phyloP scores from a whole-genome alignment of 2,888 invertebrate genomes.

The Stenoptilia bipunctidactyla region DNA sequence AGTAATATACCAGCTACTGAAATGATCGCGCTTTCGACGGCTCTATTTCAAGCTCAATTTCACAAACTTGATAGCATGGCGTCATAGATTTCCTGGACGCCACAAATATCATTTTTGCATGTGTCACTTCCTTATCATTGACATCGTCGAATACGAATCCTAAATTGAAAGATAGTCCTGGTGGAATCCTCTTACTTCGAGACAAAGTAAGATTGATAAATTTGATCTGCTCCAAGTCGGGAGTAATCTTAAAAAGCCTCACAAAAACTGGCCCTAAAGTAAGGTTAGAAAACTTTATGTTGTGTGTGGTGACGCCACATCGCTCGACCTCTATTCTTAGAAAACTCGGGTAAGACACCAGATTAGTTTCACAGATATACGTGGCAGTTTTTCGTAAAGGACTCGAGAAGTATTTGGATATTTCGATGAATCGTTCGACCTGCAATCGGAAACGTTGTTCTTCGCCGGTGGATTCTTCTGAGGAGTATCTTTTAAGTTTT shows the following conservation, averaged over 20 bases:
- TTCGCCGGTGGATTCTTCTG: neutral
- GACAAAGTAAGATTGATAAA: conserved; percentile 45
- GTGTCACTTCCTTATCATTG: conserved; percentile 35
- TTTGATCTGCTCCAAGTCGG: conserved; percentile 49
- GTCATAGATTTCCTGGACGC: conserved; percentile 51
- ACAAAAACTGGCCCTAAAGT: conserved; percentile 48
- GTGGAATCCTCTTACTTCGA: conserved; percentile 46
- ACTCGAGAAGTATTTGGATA: conserved; percentile 54
- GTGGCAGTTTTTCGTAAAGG: conserved; percentile 50
- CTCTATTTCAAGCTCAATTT: conserved; percentile 43
- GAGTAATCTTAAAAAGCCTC: conserved; percentile 46
- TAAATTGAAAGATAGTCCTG: conserved; percentile 46
- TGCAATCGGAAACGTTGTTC: conserved; percentile 33
- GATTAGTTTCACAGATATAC: conserved; percentile 43
- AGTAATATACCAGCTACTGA: too few relatives aligned
- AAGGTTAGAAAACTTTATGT: conserved; percentile 46
- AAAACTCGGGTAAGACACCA: conserved; percentile 44
- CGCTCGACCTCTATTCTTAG: conserved; percentile 42
- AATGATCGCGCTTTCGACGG: conserved; percentile 27
- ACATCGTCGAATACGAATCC: conserved; percentile 49
- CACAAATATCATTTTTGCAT: conserved; percentile 49
- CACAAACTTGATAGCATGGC: conserved; percentile 57
- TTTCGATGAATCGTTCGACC: conserved; percentile 49
- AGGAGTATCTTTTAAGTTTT: too few relatives aligned
- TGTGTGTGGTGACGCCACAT: conserved; percentile 37